Percentiles rank a stretch among this genome's conserved stretches.
These are phyloP conservation scores for Aethes cnicana DNA, from an alignment of 2,888 invertebrate species.

Conservation along the genomic window DNA sequence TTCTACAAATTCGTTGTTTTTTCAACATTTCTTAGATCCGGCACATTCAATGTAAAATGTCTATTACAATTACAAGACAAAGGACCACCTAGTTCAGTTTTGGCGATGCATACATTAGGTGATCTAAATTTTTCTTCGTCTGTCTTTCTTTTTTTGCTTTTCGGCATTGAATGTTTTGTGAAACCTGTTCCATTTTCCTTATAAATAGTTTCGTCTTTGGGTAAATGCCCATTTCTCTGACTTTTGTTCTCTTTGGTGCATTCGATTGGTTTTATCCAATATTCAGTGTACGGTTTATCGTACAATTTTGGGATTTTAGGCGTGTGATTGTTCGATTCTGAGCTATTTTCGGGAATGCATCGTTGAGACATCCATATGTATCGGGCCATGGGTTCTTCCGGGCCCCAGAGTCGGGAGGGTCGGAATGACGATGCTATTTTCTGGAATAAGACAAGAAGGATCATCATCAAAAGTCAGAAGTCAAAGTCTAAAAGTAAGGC, in stretches of 20 bases:
- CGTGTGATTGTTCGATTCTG: conserved; percentile 59
- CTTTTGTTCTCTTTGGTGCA: conserved; percentile 50
- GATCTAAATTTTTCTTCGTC: conserved; percentile 63
- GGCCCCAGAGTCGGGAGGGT: conserved; percentile 74
- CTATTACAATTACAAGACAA: conserved; percentile 70
- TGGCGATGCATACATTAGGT: conserved; percentile 72
- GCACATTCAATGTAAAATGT: conserved; percentile 72
- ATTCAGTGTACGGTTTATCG: conserved; percentile 54
- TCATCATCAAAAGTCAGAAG: not conserved
- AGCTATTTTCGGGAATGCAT: conserved; percentile 56
- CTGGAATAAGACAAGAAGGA: conserved; percentile 44
- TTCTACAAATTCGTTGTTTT: conserved; percentile 64
- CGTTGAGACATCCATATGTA: conserved; percentile 77
- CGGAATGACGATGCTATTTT: conserved; percentile 72
- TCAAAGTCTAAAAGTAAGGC: too few relatives aligned
- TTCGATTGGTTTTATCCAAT: conserved; percentile 53
- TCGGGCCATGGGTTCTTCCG: conserved; percentile 72
- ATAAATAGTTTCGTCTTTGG: conserved; percentile 40
- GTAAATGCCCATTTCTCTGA: conserved; percentile 48
- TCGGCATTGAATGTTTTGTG: conserved; percentile 52
- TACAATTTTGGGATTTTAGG: conserved; percentile 55
- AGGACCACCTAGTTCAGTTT: conserved; percentile 64
- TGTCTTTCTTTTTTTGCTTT: conserved; percentile 53
- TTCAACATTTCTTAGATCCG: conserved; percentile 65
- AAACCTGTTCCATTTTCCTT: conserved; percentile 50